Base-by-base conservation (phyloP, 2,113 vertebrate species). In the Calypte anna region DNA sequence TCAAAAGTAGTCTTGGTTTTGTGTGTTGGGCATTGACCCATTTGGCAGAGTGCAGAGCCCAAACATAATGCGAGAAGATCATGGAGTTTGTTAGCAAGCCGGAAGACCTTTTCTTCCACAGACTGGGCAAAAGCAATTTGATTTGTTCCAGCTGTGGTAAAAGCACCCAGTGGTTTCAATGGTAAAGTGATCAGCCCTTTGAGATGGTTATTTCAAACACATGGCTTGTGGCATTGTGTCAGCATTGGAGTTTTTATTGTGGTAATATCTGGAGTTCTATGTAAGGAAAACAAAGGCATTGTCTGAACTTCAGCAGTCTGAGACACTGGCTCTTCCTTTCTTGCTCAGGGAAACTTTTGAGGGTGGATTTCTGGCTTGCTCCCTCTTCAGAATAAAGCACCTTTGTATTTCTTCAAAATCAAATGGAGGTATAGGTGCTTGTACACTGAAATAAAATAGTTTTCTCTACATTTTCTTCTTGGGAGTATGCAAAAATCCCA, bases 401-500 rank as follows among this genome's bases (percentile, higher is more conserved):
- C 76, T 91, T 92, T 93, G 54, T 74, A 76, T 93, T 90, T 94
- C 86, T 93, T 82, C 53, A 64, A 57, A 95, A 90, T 86, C 86
- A 88, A 93, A 18, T 84, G 22, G 81, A 57, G 75, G 75, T 55
- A 91, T 78, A 88, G 83, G 66, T 96, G 82, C 86, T 94, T 94
- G 94, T 88, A 86, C 61, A 86, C 80, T 70, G 91, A 95, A 92
- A 96, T 97, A 91, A 96, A 94, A 82, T 87, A 82, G 54, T 92
- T 90, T 86, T 74, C 81, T 77, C 77, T 82, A 61, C 59, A 77
- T 74, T 91, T 92, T 88, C 79, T 93, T 84, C 95, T 96, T 95
- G 89, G 90, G 73, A 91, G 82, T 94, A 79, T 93, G 86, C 64
- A 89, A 91, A 97, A 95, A 86, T 97, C 96, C 95, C 97, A 79